A percentile compares a stretch with the other conserved stretches of the same genome.
Evolutionary conservation across 2,888 invertebrate genomes (phyloP).

Genomic region (Tenthredo livida): DNA sequence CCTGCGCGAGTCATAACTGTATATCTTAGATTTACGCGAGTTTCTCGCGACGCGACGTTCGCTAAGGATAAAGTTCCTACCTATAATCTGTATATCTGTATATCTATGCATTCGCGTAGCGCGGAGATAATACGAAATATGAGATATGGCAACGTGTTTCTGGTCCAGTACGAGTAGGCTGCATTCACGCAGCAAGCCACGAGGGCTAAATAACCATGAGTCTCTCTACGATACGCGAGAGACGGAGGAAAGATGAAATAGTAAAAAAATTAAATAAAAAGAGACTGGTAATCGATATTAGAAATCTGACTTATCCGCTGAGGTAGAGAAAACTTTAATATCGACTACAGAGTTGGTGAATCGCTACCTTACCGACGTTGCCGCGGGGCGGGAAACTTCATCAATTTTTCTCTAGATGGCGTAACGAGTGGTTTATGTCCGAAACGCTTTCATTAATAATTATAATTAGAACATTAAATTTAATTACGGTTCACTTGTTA

Average conservation of each 20-base stretch:
- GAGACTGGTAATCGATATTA: not conserved
- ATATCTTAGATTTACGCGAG: not conserved
- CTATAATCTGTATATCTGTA: not conserved
- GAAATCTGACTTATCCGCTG: not conserved
- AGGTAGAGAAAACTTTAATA: not conserved
- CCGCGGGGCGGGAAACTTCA: not conserved
- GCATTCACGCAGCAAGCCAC: not conserved
- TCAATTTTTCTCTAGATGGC: not conserved
- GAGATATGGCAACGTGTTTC: conserved; percentile 1
- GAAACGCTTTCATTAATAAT: not conserved
- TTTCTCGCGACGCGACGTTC: not conserved
- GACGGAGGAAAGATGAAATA: not conserved
- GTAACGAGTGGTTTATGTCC: not conserved
- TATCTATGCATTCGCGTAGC: not conserved
- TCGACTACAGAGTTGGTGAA: not conserved
- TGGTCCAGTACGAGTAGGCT: not conserved
- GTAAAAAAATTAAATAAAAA: not conserved
- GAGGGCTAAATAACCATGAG: not conserved
- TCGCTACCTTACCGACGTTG: not conserved
- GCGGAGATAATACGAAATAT: not conserved
- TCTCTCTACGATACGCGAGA: not conserved
- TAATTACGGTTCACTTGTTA: too few species aligned
- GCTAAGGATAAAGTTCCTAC: too few species aligned
- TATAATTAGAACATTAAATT: too few species aligned
- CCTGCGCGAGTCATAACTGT: not conserved